Percentiles rank a stretch among this genome's conserved stretches.
phyloP scores from a whole-genome alignment of 2,113 vertebrate genomes.

The Ameiurus melas region DNA sequence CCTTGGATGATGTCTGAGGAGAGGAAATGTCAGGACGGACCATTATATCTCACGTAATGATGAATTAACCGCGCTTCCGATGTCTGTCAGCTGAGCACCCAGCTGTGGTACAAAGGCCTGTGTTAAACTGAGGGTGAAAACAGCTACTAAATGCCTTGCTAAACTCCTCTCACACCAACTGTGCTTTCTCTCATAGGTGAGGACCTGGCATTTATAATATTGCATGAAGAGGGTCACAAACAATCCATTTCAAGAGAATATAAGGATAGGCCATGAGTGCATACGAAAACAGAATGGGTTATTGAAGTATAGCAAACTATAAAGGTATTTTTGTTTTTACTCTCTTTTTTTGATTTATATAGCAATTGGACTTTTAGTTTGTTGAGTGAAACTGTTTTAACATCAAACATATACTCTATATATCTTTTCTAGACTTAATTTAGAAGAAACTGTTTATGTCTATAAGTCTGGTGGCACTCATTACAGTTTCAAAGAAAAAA shows the following conservation, averaged over 20 bases:
- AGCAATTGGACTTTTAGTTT: neutral
- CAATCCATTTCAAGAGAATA: neutral
- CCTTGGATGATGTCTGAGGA: conserved; percentile 33
- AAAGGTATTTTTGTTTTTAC: neutral
- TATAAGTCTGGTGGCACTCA: neutral
- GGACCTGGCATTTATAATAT: conserved; percentile 36
- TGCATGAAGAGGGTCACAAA: conserved; percentile 8
- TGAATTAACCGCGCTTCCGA: conserved; percentile 36
- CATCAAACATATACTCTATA: neutral
- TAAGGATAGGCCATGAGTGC: neutral
- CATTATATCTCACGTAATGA: conserved; percentile 37
- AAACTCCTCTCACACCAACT: conserved; percentile 14
- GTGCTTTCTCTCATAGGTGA: conserved; percentile 1
- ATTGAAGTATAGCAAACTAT: neutral
- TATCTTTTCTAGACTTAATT: neutral
- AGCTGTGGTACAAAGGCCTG: conserved; percentile 36
- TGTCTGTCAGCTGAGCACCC: conserved; percentile 41
- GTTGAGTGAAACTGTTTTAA: neutral
- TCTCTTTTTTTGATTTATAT: neutral
- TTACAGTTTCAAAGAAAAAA: neutral
- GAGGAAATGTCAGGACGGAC: conserved; percentile 36
- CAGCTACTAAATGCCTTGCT: conserved; percentile 48
- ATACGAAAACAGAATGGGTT: neutral
- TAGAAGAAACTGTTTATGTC: neutral
- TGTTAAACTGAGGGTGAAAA: conserved; percentile 54